phyloP scores from a whole-genome alignment of 2,888 invertebrate species.

The Lepidonotus clava region DNA sequence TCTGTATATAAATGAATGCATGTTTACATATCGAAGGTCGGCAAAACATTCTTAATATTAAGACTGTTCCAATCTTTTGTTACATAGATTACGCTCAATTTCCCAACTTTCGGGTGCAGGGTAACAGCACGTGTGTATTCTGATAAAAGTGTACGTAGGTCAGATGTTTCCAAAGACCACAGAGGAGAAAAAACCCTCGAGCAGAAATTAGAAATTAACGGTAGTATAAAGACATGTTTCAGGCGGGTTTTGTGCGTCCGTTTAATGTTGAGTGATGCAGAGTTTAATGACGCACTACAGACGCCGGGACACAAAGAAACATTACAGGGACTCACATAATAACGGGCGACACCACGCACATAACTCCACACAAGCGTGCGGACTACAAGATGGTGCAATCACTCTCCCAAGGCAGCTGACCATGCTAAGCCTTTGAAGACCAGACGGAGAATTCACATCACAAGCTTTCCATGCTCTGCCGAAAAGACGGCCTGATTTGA shows the following conservation, averaged over 20 bases:
- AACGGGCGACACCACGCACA: not conserved
- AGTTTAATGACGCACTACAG: not conserved
- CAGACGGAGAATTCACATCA: slow-evolving; percentile 10
- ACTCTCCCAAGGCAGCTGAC: not conserved
- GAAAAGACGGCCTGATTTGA: not conserved
- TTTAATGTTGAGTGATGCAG: not conserved
- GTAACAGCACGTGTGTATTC: not conserved
- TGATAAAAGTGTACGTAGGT: not conserved
- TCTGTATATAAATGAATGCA: too few species aligned
- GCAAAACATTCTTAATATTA: too few species aligned
- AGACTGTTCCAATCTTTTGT: not conserved
- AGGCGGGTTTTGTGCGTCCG: not conserved
- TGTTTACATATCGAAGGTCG: too few species aligned
- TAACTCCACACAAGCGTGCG: slow-evolving; percentile 30
- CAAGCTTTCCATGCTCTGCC: slow-evolving; percentile 1
- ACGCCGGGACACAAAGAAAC: slow-evolving; percentile 11
- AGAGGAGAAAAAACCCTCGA: not conserved
- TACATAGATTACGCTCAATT: not conserved
- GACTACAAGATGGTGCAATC: slow-evolving; percentile 28
- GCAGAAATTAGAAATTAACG: slow-evolving; percentile 27
- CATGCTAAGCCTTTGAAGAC: not conserved
- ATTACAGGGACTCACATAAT: slow-evolving; percentile 24
- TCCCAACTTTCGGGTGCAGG: not conserved
- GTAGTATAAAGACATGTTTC: slow-evolving; percentile 9
- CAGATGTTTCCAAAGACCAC: not conserved